Base-by-base conservation (phyloP, 2,113 vertebrate species). In the Grus americana region DNA sequence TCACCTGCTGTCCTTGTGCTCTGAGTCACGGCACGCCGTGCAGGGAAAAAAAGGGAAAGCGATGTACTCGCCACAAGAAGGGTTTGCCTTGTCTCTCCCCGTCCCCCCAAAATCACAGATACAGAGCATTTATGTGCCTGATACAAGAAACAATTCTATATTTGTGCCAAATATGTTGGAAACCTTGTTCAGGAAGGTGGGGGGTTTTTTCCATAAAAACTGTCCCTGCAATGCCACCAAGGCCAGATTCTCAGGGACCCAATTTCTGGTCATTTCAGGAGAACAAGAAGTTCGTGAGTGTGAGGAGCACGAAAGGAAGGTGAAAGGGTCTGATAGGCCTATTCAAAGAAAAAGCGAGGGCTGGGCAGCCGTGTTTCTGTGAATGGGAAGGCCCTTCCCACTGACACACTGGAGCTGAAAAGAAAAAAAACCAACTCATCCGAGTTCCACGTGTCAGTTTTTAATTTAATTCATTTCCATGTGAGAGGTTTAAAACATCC, bases 51-150 rank as follows among this genome's bases (percentile, higher is more conserved):
- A 61, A n/a, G 6, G 14, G n/a, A 57, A 71, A 71, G 36, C 1
- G 2, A 38, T 10, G 26, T 18, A 26, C 49, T 86, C 70, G 54
- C 79, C 49, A 66, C 74, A 83, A 88, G 86, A 94, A 97, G 50
- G 82, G 59, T 88, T 95, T 90, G 49, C 86, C 79, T 27, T 15
- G 6, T 49, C 30, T 14, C 66, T 85, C 93, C 75, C 79, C 70
- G 72, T 4, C 38, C 49, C 65, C 67, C 78, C 82, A 82, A 86
- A 97, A 93, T 93, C 92, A 96, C 78, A 89, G 22, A 34, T 3
- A 68, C 0, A 88, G 85, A 80, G 73, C 20, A 70, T 72, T 80
- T 85, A 91, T 66, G 72, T 72, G 63, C 81, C 93, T 75, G 78
- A 82, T 83, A 72, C 24, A 83, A 88, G 70, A 93, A 79, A 50